Percentiles rank a stretch among this genome's conserved stretches.
Conservation (phyloP, 2,888 invertebrate genomes). For the Hetaerina titia region DNA sequence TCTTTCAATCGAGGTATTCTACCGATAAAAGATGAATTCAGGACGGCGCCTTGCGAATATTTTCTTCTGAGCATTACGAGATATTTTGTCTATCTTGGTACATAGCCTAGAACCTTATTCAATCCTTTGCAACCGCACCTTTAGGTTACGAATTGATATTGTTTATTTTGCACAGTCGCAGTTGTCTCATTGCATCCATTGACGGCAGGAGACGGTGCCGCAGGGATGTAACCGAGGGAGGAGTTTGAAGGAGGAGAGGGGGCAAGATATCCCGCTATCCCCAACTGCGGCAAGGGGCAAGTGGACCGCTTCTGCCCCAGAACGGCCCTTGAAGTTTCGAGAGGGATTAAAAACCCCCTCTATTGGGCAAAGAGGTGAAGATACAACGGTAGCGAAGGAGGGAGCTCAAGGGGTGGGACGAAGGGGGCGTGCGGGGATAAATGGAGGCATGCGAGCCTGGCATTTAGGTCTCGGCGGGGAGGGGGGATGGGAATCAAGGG, state of each 20-base stretch:
- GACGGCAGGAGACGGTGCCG: too few relatives aligned
- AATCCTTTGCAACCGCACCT: too few relatives aligned
- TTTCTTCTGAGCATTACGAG: too few relatives aligned
- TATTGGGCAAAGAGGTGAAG: not conserved
- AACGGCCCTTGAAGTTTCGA: not conserved
- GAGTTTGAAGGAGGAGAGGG: not conserved
- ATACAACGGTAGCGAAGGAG: not conserved
- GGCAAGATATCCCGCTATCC: not conserved
- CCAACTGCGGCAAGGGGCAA: not conserved
- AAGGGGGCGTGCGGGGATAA: constrained; percentile 7
- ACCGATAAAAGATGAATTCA: too few relatives aligned
- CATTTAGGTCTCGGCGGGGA: not conserved
- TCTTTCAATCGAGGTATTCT: too few relatives aligned
- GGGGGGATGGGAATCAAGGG: not conserved
- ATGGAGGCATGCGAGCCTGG: not conserved
- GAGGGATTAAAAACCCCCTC: not conserved
- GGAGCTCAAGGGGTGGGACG: not conserved
- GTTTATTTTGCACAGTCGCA: too few relatives aligned
- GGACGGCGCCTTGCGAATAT: too few relatives aligned
- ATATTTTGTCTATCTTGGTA: too few relatives aligned
- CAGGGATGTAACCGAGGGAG: not conserved
- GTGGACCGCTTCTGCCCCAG: not conserved
- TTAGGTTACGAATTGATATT: too few relatives aligned
- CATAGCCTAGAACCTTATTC: too few relatives aligned
- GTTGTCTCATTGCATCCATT: too few relatives aligned